Conservation (phyloP, 2,888 invertebrate genomes). For the Oligia strigilis region DNA sequence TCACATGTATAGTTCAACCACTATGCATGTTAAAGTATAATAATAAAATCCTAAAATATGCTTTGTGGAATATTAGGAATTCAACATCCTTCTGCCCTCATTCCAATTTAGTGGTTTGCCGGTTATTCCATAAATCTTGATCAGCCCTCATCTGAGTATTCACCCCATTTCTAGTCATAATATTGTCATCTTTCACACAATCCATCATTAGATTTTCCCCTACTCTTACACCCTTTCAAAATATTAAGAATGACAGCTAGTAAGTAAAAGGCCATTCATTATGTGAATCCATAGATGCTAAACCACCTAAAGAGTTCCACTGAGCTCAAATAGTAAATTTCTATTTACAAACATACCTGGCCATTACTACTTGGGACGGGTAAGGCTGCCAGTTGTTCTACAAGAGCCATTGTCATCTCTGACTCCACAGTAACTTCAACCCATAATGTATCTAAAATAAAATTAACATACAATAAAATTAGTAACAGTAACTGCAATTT, state of each 20-base stretch:
- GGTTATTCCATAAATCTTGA: background rate
- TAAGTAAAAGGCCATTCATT: background rate
- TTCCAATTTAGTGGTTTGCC: background rate
- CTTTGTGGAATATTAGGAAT: background rate
- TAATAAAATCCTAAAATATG: conserved; percentile 1
- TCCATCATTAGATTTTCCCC: background rate
- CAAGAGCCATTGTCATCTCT: conserved; percentile 94
- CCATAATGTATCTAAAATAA: conserved; percentile 94
- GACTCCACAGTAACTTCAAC: conserved; percentile 95
- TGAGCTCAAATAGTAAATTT: background rate
- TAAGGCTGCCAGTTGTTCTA: conserved; percentile 93
- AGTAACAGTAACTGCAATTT: conserved; percentile 2
- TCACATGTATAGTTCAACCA: background rate
- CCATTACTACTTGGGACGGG: conserved; percentile 86
- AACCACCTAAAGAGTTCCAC: background rate
- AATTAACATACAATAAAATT: conserved; percentile 15
- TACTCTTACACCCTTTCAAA: background rate
- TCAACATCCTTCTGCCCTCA: background rate
- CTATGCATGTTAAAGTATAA: background rate
- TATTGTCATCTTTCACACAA: background rate
- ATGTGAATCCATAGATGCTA: background rate
- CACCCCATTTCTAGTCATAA: background rate
- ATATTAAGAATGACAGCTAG: background rate
- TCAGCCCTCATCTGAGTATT: background rate
- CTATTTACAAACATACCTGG: conserved; percentile 73